phyloP scores from a whole-genome alignment of 2,113 vertebrate species.

The Gambusia holbrooki region DNA sequence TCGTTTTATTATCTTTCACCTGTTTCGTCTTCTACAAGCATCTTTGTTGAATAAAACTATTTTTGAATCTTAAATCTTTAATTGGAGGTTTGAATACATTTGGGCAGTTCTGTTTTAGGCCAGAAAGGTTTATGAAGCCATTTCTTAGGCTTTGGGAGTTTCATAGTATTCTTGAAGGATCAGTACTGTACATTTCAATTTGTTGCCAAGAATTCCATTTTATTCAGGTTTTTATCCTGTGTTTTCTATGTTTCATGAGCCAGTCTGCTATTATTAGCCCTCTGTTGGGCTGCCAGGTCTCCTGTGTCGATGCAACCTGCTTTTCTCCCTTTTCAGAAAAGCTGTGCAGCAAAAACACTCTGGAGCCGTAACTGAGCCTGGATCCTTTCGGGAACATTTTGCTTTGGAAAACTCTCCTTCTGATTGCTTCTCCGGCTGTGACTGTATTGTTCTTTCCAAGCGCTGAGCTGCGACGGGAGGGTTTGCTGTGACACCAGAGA shows the following conservation, averaged over 20 bases:
- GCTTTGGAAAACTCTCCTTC: constrained; percentile 20
- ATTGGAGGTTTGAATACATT: background rate
- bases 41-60: background rate
- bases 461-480: constrained; percentile 68
- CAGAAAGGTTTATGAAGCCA: background rate
- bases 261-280: constrained; percentile 57
- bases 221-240: background rate
- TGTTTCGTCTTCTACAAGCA: background rate
- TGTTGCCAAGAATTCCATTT: constrained; percentile 4
- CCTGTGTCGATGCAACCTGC: constrained; percentile 38
- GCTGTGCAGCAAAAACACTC: constrained; percentile 9
- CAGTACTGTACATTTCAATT: background rate
- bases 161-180: background rate
- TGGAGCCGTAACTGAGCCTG: background rate
- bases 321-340: constrained; percentile 9
- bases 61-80: background rate
- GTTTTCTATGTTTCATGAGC: constrained; percentile 29
- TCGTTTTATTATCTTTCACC: no score
- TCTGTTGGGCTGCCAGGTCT: constrained; percentile 34
- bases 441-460: constrained; percentile 53
- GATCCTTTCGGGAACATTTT: background rate
- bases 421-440: constrained; percentile 26
- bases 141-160: no score
- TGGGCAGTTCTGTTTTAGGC: background rate
- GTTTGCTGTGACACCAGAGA: constrained; percentile 70